Base-by-base conservation (phyloP, 2,888 invertebrate genomes). In the Brachypalpus laphriformis region DNA sequence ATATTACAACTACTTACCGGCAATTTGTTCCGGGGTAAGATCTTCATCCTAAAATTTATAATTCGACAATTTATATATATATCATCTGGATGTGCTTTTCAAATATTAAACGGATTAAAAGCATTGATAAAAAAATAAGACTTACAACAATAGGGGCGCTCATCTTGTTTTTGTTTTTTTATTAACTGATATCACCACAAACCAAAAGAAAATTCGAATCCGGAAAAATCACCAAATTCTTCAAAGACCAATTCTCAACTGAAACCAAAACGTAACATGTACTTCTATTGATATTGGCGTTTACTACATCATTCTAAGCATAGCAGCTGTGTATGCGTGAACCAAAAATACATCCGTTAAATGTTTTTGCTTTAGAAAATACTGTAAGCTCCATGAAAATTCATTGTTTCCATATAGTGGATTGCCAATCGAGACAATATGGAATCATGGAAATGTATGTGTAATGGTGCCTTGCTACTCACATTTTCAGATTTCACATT, bases 1-100 rank as follows among this genome's bases (percentile, higher is more conserved):
- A n/a, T n/a, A 14, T 7, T 47, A 1, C 18, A 9, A n/a, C 9
- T 37, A 83, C 83, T 94, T 94, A 97, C 97, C 96, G 92, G 96
- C 96, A 90, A 97, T 95, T 93, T 97, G 97, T 94, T 97, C 97
- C 93, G 97, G 94, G 83, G 97, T 97, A 91, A 97, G 95, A 93
- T 97, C 97, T 93, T 97, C 96, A 90, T 95, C 96, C 97, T 97
- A 70, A 74, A 63, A 77, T 57, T 40, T 57, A 75, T 51, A 56
- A 65, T 66, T 9, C 7, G 14, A 18, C 8, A 40, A 16, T 42
- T 5, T 6, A 16, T 9, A 9, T 34, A 14, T 59, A 3, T 37
- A 20, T 1, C 9, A 9, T 14, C 11, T 42, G 11, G 9, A 34
- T 3, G 11, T 11, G 11, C 1, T 18, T 34, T 56, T 20, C 1